These are phyloP conservation scores for Isaurus tuberculatus DNA, from an alignment of 92 coral and sea anemone species.

Conservation along the genomic window DNA sequence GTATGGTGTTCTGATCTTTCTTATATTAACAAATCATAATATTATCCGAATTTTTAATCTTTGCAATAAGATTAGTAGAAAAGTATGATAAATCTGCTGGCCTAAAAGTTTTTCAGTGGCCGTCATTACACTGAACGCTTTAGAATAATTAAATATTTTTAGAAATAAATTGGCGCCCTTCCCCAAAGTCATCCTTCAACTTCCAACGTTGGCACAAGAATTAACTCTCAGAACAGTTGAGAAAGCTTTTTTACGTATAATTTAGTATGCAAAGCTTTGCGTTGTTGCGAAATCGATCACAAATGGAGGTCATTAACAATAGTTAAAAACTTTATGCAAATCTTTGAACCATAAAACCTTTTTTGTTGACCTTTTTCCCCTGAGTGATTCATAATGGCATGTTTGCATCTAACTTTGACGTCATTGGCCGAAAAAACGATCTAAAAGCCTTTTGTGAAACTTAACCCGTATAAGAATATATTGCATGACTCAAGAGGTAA, in stretches of 20 bases:
- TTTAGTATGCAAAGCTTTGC: not conserved
- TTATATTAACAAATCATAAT: too few species aligned
- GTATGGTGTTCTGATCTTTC: too few species aligned
- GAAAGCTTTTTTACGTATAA: not conserved
- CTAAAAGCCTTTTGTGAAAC: conserved; percentile 52
- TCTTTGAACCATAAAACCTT: not conserved
- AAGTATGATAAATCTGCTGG: too few species aligned
- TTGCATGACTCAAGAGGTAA: conserved; percentile 47
- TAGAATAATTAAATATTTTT: not conserved
- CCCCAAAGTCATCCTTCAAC: not conserved
- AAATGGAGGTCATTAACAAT: not conserved
- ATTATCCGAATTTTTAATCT: too few species aligned
- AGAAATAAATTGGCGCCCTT: not conserved
- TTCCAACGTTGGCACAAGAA: not conserved
- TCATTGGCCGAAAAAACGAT: conserved; percentile 21
- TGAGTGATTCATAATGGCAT: conserved; percentile 8
- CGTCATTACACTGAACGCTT: not conserved
- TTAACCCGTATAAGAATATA: conserved; percentile 47
- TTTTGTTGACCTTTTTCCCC: conserved; percentile 3
- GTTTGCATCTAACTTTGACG: not conserved
- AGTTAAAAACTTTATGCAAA: not conserved
- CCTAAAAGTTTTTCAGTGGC: too few species aligned
- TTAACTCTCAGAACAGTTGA: not conserved
- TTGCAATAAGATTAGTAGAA: too few species aligned
- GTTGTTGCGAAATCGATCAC: not conserved